A percentile compares a stretch with the other conserved stretches of the same genome.
Conservation (phyloP, 2,113 vertebrate species). For the Pitta sordida region DNA sequence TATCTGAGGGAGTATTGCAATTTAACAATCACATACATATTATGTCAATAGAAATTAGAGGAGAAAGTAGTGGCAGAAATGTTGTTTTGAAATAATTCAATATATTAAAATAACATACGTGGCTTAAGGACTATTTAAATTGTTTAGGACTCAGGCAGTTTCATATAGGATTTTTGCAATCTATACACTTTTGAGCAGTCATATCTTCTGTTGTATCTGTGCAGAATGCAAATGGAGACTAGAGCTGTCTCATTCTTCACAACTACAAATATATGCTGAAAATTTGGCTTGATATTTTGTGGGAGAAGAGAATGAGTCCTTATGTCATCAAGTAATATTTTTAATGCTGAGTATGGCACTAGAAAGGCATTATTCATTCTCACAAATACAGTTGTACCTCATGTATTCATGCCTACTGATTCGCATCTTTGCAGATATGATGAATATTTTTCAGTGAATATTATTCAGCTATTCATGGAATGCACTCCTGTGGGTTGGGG, state of each 20-base stretch:
- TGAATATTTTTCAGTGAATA: too few species aligned
- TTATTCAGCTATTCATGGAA: too few species aligned
- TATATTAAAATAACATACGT: background rate
- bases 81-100: background rate
- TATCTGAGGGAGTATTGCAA: background rate
- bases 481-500: too few species aligned
- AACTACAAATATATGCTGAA: background rate
- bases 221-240: background rate
- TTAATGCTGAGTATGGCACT: background rate
- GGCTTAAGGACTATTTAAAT: background rate
- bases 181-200: background rate
- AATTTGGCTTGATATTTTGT: background rate
- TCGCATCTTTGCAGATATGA: too few species aligned
- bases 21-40: background rate
- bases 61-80: background rate
- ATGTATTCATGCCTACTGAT: too few species aligned
- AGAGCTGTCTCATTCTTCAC: background rate
- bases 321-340: background rate
- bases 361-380: background rate
- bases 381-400: too few species aligned
- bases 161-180: background rate
- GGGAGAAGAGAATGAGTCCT: background rate
- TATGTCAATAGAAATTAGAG: background rate
- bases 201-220: background rate
- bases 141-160: background rate